These are phyloP conservation scores for Beaufortia kweichowensis DNA, from an alignment of 2,113 vertebrate species.

Conservation along the genomic window DNA sequence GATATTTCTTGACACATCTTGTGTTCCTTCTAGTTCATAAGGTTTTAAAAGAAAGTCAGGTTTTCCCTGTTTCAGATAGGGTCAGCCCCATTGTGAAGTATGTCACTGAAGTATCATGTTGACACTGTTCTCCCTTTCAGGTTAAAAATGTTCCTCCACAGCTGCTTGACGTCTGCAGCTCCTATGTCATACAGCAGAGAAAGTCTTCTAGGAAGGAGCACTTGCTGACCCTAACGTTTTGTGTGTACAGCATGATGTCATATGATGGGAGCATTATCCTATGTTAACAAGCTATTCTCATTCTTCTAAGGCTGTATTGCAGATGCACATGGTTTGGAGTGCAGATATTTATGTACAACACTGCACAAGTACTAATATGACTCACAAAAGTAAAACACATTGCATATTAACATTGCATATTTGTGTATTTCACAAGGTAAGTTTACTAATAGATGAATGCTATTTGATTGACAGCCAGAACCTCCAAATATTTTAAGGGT, in stretches of 20 bases:
- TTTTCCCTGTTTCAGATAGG: conserved; percentile 16
- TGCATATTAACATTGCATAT: too few relatives aligned
- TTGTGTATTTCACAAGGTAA: too few relatives aligned
- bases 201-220: conserved; percentile 66
- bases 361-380: conserved; percentile 5
- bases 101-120: neutral
- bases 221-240: conserved; percentile 47
- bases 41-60: conserved; percentile 6
- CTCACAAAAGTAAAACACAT: conserved; percentile 5
- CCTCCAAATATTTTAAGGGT: too few relatives aligned
- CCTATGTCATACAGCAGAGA: conserved; percentile 66
- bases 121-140: conserved; percentile 43
- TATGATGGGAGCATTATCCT: conserved; percentile 64
- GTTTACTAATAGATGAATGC: too few relatives aligned
- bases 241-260: conserved; percentile 74
- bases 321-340: neutral
- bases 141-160: too few relatives aligned
- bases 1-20: conserved; percentile 59
- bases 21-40: neutral
- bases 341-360: neutral
- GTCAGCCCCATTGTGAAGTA: conserved; percentile 3
- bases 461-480: neutral
- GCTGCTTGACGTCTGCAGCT: conserved; percentile 70
- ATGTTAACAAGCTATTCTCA: neutral
- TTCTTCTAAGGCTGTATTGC: neutral